Evolutionary conservation across 2,888 invertebrate genomes (phyloP).

Genomic region (Apodemia zela): DNA sequence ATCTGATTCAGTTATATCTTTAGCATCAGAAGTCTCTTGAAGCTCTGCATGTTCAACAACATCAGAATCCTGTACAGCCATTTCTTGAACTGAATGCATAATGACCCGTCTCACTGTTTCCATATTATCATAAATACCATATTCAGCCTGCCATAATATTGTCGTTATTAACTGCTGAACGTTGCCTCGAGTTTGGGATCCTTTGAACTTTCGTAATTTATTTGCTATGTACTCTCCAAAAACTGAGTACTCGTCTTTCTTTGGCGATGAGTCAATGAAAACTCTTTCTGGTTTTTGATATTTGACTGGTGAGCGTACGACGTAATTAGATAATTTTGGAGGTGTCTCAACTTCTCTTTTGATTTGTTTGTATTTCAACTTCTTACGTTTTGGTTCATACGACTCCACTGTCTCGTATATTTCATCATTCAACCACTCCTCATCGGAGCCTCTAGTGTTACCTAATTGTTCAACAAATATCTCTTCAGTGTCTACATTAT

Average conservation of each 20-base stretch:
- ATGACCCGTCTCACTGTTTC: conserved; percentile 62
- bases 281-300: conserved; percentile 33
- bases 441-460: conserved; percentile 49
- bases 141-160: conserved; percentile 70
- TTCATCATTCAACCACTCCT: conserved; percentile 71
- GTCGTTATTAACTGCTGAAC: conserved; percentile 69
- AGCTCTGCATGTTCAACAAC: conserved; percentile 23
- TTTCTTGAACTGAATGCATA: conserved; percentile 48
- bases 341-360: conserved; percentile 61
- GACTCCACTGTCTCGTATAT: conserved; percentile 52
- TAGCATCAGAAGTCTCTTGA: conserved; percentile 18
- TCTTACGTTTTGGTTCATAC: conserved; percentile 52
- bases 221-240: conserved; percentile 72
- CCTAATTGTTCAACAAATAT: conserved; percentile 60
- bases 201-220: conserved; percentile 60
- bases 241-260: conserved; percentile 60
- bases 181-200: conserved; percentile 56
- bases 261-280: conserved; percentile 39
- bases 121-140: conserved; percentile 63
- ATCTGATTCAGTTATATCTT: conserved; percentile 12
- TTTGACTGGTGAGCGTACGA: conserved; percentile 24
- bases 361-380: conserved; percentile 51
- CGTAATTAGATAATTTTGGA: conserved; percentile 31
- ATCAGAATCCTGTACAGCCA: conserved; percentile 24
- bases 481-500: conserved; percentile 45